Evolutionary conservation across 2,888 invertebrate species (phyloP), one percentile per base, ranked within the genome.

Genomic region (Metalampra italica): DNA sequence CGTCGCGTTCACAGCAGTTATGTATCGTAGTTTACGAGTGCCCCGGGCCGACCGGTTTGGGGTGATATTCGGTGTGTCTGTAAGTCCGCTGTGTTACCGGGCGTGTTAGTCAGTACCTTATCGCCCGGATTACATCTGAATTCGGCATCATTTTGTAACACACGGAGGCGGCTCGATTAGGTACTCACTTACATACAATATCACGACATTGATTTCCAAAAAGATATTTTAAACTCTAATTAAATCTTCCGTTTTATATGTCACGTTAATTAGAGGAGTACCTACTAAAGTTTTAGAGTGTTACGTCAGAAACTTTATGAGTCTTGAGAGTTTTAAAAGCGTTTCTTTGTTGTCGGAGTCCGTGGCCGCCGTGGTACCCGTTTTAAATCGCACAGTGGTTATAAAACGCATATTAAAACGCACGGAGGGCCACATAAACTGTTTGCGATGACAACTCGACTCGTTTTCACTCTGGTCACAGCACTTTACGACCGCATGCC

Each of bases 1-100:
- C 75, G 82, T 83, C 79, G 83, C 74, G 79, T 83, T 79, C 82
- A 74, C 82, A 78, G 86, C 89, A 82, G 85, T 89, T 78, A 87
- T 75, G 78, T 84, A 71, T 59, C 62, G 71, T 83, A 79, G 80
- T 89, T 89, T 88, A 89, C 85, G 84, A 66, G 74, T 59, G 60
- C 56, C 61, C 59, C 53, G 51, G 59, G 59, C 54, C 59, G 56
- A 32, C 52, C 59, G 56, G 53, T 51, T 53, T 50, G 60, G 56
- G 59, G 59, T 62, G 59, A 62, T 57, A 64, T 66, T 69, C 63
- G 66, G 70, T 65, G 71, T 64, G 75, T 79, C 78, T 80, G 80
- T 83, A 74, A 78, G 69, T 71, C 68, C 65, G 67, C 66, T 63
- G 68, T 69, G 72, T 81, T 83, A 80, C 80, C 84, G 78, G 79